phyloP scores from a whole-genome alignment of 2,888 invertebrate genomes.

The Drosophila nr. perissopoda region DNA sequence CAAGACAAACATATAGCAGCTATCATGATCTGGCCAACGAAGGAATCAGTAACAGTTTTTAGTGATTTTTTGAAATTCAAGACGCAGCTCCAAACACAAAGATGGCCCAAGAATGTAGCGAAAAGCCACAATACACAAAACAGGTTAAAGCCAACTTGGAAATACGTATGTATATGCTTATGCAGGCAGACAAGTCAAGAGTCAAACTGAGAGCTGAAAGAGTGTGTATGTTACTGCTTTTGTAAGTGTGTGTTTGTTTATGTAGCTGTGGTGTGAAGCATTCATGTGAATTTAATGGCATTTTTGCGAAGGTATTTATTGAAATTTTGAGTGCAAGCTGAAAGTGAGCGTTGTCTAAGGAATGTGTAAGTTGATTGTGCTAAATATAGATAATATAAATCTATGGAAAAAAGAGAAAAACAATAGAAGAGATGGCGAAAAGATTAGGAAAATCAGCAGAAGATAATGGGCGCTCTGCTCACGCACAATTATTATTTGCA shows the following conservation, averaged over 20 bases:
- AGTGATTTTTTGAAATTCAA: slow-evolving; percentile 58
- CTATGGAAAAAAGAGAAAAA: background rate
- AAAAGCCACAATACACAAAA: slow-evolving; percentile 54
- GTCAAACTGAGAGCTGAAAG: slow-evolving; percentile 47
- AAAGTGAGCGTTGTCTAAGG: slow-evolving; percentile 50
- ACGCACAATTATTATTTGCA: too few species aligned
- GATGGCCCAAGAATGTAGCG: slow-evolving; percentile 67
- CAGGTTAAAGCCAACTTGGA: slow-evolving; percentile 63
- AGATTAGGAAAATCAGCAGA: background rate
- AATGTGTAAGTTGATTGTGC: slow-evolving; percentile 41
- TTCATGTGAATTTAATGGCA: slow-evolving; percentile 68
- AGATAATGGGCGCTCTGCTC: background rate
- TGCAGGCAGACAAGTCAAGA: slow-evolving; percentile 70
- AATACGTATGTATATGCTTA: slow-evolving; percentile 38
- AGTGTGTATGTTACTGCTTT: slow-evolving; percentile 15
- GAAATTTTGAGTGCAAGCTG: slow-evolving; percentile 43
- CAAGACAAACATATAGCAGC: slow-evolving; percentile 5
- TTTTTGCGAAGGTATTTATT: slow-evolving; percentile 47
- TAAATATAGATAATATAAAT: background rate
- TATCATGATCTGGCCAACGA: slow-evolving; percentile 41
- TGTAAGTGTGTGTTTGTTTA: slow-evolving; percentile 19
- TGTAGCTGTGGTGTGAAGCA: slow-evolving; percentile 55
- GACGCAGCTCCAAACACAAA: slow-evolving; percentile 42
- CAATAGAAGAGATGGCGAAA: background rate
- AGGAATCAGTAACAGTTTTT: slow-evolving; percentile 41